A percentile compares a stretch with the other conserved stretches of the same genome.
Conservation (phyloP, 2,888 invertebrate genomes). For the Chaetogeoica ovagalla region DNA sequence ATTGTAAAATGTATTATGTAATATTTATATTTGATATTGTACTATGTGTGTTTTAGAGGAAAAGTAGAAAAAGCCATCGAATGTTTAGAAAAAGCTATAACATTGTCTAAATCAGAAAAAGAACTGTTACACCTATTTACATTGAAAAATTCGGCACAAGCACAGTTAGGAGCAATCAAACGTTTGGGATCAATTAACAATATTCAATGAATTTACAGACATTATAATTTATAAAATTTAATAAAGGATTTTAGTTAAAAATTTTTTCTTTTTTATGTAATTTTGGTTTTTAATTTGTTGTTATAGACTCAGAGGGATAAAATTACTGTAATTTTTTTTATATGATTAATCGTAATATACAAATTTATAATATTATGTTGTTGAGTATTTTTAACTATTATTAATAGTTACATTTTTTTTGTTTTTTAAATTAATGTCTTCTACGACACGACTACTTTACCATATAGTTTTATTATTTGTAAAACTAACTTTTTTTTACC, state of each 20-base stretch:
- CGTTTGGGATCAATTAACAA: constrained; percentile 62
- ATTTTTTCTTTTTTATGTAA: neutral
- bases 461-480: no score
- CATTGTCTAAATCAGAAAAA: constrained; percentile 79
- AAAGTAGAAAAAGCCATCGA: constrained; percentile 80
- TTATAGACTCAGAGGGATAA: neutral
- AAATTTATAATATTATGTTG: neutral
- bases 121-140: constrained; percentile 92
- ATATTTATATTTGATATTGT: neutral
- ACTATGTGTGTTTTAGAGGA: constrained; percentile 67
- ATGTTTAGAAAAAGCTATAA: constrained; percentile 85
- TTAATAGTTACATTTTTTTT: no score
- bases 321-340: neutral
- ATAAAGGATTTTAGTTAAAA: constrained; percentile 7
- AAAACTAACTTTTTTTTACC: no score
- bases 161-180: constrained; percentile 81
- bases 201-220: neutral
- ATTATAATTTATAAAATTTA: neutral
- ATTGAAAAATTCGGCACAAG: constrained; percentile 84
- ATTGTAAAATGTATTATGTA: neutral
- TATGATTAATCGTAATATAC: neutral
- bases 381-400: no score
- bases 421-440: no score
- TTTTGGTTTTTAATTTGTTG: neutral
- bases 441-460: no score